Evolutionary conservation across 2,113 vertebrate genomes (phyloP), one percentile per base, ranked within the genome.

Genomic region (Sus scrofa): DNA sequence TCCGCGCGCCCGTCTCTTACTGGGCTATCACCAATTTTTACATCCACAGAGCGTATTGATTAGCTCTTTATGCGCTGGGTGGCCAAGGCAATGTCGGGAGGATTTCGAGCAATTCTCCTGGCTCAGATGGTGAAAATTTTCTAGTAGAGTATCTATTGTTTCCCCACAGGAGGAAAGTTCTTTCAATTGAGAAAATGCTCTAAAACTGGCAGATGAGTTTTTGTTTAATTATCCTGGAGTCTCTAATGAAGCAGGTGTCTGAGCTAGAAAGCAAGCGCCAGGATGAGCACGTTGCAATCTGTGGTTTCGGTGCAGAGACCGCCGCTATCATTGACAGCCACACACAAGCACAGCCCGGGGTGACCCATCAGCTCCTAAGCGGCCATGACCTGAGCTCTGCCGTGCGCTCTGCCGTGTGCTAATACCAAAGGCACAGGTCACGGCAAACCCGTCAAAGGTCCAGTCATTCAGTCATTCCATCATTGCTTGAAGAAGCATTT

Each of bases 21-120:
- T 92, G 86, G 79, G 70, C 86, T 44, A 24, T 90, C 27, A 89
- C 71, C 94, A 92, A 90, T 58, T 92, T 91, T 88, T 67, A 88
- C 95, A 91, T 65, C 39, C 87, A 95, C 1, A 54, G 24, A 74
- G 70, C 22, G 5, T 75, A 96, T 26, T 7, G 58, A 92, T 73
- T 50, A 93, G 58, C 2, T 27, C 73, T 94, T 77, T 68, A n/a
- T 37, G 85, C 67, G 68, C 32, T 62, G 62, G 24, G 30, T 3
- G 6, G 89, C 22, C 18, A 3, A 83, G 44, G n/a, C 37, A 65
- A 63, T 19, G 54, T 78, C 63, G 91, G 73, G 15, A 85, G 81
- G 37, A 58, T 56, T 67, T 63, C 86, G 16, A 84, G 20, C 27
- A 92, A 87, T 79, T 95, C 4, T 60, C 73, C 62, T 70, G 12